phyloP scores from a whole-genome alignment of 2,113 vertebrate genomes.

The Todiramphus chloris region DNA sequence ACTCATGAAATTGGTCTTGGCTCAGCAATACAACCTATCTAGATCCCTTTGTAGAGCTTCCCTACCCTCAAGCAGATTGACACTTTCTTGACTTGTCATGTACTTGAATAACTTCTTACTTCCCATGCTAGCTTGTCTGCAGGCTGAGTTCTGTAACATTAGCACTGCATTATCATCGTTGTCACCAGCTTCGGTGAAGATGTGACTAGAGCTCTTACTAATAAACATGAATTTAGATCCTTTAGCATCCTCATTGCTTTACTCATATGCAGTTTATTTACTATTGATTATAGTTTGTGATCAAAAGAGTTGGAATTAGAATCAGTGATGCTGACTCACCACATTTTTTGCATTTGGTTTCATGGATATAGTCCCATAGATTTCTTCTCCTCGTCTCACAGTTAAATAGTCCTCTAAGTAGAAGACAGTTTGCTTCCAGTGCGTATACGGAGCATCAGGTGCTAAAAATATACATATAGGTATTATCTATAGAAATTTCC shows the following conservation, averaged over 20 bases:
- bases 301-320: neutral
- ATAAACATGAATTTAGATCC: neutral
- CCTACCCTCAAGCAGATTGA: no score
- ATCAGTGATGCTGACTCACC: slow-evolving; percentile 75
- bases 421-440: slow-evolving; percentile 98
- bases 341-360: slow-evolving; percentile 96
- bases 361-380: slow-evolving; percentile 91
- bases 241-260: neutral
- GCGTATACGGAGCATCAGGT: slow-evolving; percentile 92
- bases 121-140: neutral
- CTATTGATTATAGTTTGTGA: neutral
- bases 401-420: slow-evolving; percentile 97
- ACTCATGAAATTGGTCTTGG: no score
- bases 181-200: neutral
- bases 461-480: slow-evolving; percentile 68
- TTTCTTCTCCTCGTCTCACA: slow-evolving; percentile 92
- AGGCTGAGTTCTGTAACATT: neutral
- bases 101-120: neutral
- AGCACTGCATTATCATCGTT: neutral
- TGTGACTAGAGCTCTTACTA: neutral
- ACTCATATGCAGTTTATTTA: neutral
- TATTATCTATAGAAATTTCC: neutral
- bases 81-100: neutral
- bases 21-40: no score
- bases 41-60: no score